Conservation (phyloP, 2,888 invertebrate species). For the Autographa gamma region DNA sequence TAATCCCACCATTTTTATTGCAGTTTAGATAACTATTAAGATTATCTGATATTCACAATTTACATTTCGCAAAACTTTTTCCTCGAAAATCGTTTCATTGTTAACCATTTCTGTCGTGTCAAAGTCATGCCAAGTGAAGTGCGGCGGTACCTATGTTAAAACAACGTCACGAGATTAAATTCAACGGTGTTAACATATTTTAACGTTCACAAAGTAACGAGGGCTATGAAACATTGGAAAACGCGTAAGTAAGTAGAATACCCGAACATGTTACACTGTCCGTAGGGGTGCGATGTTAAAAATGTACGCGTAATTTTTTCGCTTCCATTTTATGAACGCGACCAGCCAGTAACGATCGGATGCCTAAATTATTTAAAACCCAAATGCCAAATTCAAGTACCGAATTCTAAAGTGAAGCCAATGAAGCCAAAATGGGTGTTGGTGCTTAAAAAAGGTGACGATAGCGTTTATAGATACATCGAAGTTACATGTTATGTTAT, state of each 20-base stretch:
- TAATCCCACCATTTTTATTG: too few relatives aligned
- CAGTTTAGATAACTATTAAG: too few relatives aligned
- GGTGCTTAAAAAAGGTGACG: too few relatives aligned
- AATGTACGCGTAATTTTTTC: constrained; percentile 32
- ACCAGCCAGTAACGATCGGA: not conserved
- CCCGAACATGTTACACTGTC: constrained; percentile 13
- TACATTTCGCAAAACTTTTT: too few relatives aligned
- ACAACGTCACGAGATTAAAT: constrained; percentile 15
- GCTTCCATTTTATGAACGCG: constrained; percentile 24
- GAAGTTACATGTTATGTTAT: too few relatives aligned
- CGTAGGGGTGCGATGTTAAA: constrained; percentile 25
- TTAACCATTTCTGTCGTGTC: not conserved
- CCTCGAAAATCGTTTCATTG: not conserved
- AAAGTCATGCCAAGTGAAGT: not conserved
- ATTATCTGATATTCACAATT: too few relatives aligned
- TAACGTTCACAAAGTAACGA: constrained; percentile 13
- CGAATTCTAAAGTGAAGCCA: too few relatives aligned
- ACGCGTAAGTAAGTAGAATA: constrained; percentile 20
- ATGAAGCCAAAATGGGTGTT: too few relatives aligned
- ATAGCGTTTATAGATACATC: too few relatives aligned
- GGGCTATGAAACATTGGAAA: constrained; percentile 7
- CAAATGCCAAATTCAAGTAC: not conserved
- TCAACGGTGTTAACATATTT: constrained; percentile 17
- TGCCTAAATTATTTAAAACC: constrained; percentile 19
- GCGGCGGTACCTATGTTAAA: not conserved